Base-by-base conservation (phyloP, 2,113 vertebrate species). In the Heteronetta atricapilla region DNA sequence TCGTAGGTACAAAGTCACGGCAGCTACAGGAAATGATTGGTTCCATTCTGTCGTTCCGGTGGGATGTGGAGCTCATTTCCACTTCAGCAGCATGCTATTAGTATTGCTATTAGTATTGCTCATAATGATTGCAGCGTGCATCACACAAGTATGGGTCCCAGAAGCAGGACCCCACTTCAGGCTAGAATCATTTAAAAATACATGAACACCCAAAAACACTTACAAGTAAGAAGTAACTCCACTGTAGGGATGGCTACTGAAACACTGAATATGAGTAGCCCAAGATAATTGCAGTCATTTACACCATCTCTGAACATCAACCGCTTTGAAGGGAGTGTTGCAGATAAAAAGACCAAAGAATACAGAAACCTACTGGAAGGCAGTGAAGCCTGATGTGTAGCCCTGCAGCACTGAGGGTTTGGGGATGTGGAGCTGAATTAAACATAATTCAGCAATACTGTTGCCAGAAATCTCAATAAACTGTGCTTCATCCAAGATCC, bases 381-480 rank as follows among this genome's bases (percentile, higher is more conserved):
- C 62, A 62, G 50, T 2, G 3, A 78, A 85, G 72, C 59, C 66
- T 91, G 40, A 53, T 87, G 66, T 82, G 31, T 55, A 66, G 62
- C 29, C 81, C 67, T 86, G 81, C 73, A 76, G 55, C 28, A 36
- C 69, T n/a, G 55, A 85, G 40, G 22, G 11, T 90, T 87, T 86
- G 44, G 90, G 70, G 25, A 81, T 96, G 62, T 34, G 79, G 66
- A 92, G 38, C 52, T 75, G 83, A 96, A 90, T 90, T 86, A 95
- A 92, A 70, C 36, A 66, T 34, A 96, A 87, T 92, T 82, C 90
- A 95, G 60, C 1, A 0, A 50, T 14, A 50, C 22, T 3, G 0
- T 25, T 92, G 86, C 92, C 93, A 92, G 74, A 95, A 97, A 68
- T 90, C 66, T 88, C 88, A 76, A 62, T 87, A 90, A 93, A 93